Evolutionary conservation across 2,888 invertebrate genomes (phyloP).

Genomic region (Diloba caeruleocephala): DNA sequence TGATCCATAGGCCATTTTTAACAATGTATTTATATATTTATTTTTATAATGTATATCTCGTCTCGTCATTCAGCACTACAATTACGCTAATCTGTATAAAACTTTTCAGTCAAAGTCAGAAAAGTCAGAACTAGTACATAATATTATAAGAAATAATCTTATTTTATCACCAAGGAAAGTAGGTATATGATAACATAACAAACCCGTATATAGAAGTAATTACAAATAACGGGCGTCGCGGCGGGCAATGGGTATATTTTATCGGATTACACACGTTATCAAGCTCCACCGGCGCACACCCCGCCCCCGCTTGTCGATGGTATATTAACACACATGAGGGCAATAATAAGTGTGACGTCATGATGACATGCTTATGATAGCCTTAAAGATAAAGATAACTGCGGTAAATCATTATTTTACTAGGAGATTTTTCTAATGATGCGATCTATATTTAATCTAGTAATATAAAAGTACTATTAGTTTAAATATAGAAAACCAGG

Average conservation of each 20-base stretch:
- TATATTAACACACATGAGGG: conserved; percentile 72
- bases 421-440: too few species aligned
- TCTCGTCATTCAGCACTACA: too few species aligned
- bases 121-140: too few species aligned
- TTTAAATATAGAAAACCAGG: too few species aligned
- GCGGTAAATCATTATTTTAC: too few species aligned
- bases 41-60: too few species aligned
- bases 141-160: background rate
- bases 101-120: too few species aligned
- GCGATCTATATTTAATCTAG: too few species aligned
- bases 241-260: conserved; percentile 79
- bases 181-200: conserved; percentile 48
- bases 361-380: conserved; percentile 29
- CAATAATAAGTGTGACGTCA: conserved; percentile 57
- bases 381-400: conserved; percentile 15
- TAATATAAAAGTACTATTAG: too few species aligned
- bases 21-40: too few species aligned
- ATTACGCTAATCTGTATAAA: too few species aligned
- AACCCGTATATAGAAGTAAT: conserved; percentile 68
- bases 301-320: conserved; percentile 72
- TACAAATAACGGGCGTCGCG: conserved; percentile 76
- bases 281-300: conserved; percentile 65
- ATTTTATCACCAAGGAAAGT: conserved; percentile 14
- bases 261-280: conserved; percentile 85
- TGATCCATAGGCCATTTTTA: too few species aligned